Evolutionary conservation across 2,113 vertebrate species (phyloP).

Genomic region (Mixornis gularis): DNA sequence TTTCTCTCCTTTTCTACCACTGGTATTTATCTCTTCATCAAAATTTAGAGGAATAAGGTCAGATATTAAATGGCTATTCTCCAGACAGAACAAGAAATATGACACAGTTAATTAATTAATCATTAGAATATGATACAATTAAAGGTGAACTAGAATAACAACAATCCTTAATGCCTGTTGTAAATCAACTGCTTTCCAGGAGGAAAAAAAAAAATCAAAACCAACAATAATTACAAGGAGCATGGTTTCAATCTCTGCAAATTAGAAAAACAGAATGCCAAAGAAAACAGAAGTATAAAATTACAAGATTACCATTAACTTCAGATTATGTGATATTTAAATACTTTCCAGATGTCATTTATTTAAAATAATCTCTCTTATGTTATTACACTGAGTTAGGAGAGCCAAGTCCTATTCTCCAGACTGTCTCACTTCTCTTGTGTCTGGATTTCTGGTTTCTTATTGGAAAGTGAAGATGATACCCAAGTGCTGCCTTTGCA

Average conservation of each 20-base stretch:
- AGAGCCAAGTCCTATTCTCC: background rate
- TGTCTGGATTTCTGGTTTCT: background rate
- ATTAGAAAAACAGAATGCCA: background rate
- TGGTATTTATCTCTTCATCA: background rate
- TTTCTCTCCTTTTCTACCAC: background rate
- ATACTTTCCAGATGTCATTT: background rate
- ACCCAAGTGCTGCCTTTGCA: slow-evolving; percentile 22
- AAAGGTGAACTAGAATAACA: background rate
- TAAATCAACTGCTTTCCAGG: background rate
- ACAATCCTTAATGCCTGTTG: background rate
- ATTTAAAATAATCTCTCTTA: background rate
- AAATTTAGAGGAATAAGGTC: background rate
- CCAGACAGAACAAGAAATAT: background rate
- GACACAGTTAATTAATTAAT: slow-evolving; percentile 11
- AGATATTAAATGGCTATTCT: background rate
- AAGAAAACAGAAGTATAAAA: background rate
- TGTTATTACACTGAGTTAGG: background rate
- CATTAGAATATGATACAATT: background rate
- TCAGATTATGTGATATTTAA: background rate
- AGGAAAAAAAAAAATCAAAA: background rate
- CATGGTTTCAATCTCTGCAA: background rate
- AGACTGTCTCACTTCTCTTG: background rate
- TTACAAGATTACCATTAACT: background rate
- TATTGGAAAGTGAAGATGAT: background rate
- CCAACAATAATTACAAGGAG: background rate